These are phyloP conservation scores for Bombus affinis DNA, from an alignment of 1,140 invertebrate species.

Conservation along the genomic window DNA sequence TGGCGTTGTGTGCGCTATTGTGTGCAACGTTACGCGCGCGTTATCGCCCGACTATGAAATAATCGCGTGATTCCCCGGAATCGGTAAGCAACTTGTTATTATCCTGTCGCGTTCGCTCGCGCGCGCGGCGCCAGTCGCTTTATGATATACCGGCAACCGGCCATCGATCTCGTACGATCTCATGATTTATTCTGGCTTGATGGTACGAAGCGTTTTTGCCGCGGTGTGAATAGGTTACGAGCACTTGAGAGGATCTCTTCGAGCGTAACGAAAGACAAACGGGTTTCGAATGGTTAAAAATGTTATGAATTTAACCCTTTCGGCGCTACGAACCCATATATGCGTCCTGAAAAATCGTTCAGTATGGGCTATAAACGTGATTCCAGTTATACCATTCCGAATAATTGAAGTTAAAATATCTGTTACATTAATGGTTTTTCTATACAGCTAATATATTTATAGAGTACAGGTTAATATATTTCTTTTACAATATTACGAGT, in stretches of 20 bases:
- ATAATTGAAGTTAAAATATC: too few species aligned
- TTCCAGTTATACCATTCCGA: too few species aligned
- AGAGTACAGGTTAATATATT: too few species aligned
- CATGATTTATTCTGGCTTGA: neutral
- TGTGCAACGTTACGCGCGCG: constrained; percentile 17
- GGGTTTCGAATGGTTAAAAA: neutral
- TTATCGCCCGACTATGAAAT: constrained; percentile 19
- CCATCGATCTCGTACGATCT: neutral
- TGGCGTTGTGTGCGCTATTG: neutral
- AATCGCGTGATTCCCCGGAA: constrained; percentile 1
- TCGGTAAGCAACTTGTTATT: constrained; percentile 15
- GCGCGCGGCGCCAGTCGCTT: neutral
- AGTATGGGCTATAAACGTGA: too few species aligned
- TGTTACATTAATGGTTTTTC: too few species aligned
- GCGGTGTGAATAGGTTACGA: neutral
- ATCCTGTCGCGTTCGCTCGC: neutral
- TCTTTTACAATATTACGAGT: too few species aligned
- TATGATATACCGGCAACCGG: neutral
- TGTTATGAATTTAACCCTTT: neutral
- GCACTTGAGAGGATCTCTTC: neutral
- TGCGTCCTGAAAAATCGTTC: too few species aligned
- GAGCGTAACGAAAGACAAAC: neutral
- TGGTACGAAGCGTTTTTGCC: neutral
- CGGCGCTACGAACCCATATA: too few species aligned
- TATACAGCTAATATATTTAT: too few species aligned